Evolutionary conservation across 2,888 invertebrate species (phyloP).

Genomic region (Nemotelus pantherinus): DNA sequence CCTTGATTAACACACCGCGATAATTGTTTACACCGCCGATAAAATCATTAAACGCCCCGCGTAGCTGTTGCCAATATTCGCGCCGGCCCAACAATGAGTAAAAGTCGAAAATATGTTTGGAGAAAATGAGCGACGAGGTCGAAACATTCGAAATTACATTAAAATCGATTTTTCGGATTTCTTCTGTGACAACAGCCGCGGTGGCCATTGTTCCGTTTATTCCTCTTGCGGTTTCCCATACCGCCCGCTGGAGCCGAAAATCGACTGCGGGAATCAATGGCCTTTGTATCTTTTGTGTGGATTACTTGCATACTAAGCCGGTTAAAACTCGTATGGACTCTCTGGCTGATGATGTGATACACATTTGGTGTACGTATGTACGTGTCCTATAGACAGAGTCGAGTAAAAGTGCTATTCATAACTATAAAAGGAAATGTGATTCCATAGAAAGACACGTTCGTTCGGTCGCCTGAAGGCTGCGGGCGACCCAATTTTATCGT

Average conservation of each 20-base stretch:
- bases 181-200: neutral
- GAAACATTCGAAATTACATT: conserved; percentile 15
- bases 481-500: conserved; percentile 23
- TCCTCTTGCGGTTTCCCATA: neutral
- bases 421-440: conserved; percentile 1
- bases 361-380: neutral
- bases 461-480: neutral
- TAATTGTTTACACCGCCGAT: too few relatives aligned
- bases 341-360: neutral
- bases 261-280: too few relatives aligned
- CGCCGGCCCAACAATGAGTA: too few relatives aligned
- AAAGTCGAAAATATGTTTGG: too few relatives aligned
- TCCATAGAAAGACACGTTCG: neutral
- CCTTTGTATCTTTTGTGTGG: too few relatives aligned
- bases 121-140: neutral
- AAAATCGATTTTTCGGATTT: neutral
- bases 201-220: neutral
- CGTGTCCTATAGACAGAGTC: neutral
- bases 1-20: too few relatives aligned
- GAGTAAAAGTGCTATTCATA: conserved; percentile 25
- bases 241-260: too few relatives aligned
- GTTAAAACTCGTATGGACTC: too few relatives aligned
- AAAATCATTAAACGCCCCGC: too few relatives aligned
- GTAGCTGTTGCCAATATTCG: too few relatives aligned
- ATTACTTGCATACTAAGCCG: too few relatives aligned